A percentile compares a stretch with the other conserved stretches of the same genome.
Conservation (phyloP, 2,113 vertebrate species). For the Ptychochromis oligacanthus region DNA sequence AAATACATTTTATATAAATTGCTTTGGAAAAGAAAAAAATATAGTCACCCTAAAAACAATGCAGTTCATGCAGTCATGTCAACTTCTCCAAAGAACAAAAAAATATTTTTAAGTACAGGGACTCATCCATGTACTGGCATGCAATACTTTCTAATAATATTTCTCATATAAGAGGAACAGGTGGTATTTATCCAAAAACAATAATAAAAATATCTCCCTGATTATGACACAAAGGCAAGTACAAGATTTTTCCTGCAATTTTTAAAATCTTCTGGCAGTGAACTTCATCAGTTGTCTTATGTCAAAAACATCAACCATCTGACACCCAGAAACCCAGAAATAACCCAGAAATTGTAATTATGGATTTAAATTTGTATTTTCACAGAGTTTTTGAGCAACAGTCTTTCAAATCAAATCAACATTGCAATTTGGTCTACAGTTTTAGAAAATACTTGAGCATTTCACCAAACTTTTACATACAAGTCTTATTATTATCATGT, state of each 20-base stretch:
- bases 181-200: constrained; percentile 41
- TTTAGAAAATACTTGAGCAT: background rate
- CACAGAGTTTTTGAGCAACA: background rate
- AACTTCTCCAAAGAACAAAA: background rate
- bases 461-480: background rate
- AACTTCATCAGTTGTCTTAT: background rate
- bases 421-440: background rate
- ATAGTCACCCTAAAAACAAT: background rate
- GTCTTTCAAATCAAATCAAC: background rate
- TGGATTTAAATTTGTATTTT: background rate
- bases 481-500: background rate
- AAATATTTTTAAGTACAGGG: background rate
- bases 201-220: background rate
- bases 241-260: background rate
- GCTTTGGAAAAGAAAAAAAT: background rate
- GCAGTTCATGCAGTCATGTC: no score
- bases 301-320: constrained; percentile 20
- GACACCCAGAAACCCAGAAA: background rate
- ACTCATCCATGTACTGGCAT: background rate
- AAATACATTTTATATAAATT: background rate
- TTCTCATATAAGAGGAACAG: constrained; percentile 1
- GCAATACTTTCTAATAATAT: background rate
- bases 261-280: background rate
- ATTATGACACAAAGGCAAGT: constrained; percentile 3
- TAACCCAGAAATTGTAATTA: background rate